Percentiles rank a stretch among this genome's conserved stretches.
Evolutionary conservation across 2,113 vertebrate genomes (phyloP).

Genomic region (Zootoca vivipara): DNA sequence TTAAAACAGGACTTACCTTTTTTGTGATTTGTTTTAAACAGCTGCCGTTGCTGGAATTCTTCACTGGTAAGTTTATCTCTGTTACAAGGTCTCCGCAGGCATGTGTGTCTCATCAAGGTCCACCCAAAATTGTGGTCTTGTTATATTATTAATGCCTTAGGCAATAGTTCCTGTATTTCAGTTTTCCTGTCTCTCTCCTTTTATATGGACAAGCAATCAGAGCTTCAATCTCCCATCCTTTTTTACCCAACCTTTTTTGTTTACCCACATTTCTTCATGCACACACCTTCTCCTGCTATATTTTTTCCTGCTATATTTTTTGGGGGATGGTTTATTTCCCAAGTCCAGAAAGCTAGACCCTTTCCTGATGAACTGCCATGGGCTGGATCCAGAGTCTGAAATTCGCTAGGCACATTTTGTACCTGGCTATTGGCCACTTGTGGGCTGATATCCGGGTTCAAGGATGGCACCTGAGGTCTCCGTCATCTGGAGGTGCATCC

Average conservation of each 20-base stretch:
- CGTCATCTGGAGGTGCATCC: no score
- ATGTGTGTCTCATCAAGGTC: neutral
- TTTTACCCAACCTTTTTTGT: neutral
- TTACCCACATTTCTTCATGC: neutral
- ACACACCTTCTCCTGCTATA: neutral
- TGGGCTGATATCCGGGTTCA: no score
- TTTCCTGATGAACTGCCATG: neutral
- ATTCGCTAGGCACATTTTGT: no score
- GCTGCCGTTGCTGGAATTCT: constrained; percentile 75
- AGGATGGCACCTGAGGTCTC: no score
- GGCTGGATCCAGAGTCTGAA: no score
- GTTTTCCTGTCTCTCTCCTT: neutral
- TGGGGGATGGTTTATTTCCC: neutral
- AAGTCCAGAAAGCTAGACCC: neutral
- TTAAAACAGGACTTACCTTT: constrained; percentile 2
- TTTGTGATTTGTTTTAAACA: constrained; percentile 61
- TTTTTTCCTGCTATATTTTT: neutral
- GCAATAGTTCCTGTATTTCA: neutral
- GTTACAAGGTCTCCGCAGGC: neutral
- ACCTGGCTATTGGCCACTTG: no score
- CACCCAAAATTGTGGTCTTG: neutral
- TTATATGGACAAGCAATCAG: neutral
- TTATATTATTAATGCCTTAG: neutral
- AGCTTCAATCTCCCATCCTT: neutral
- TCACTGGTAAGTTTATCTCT: constrained; percentile 78